Conservation (phyloP, 2,888 invertebrate genomes). For the Protophormia terraenovae region DNA sequence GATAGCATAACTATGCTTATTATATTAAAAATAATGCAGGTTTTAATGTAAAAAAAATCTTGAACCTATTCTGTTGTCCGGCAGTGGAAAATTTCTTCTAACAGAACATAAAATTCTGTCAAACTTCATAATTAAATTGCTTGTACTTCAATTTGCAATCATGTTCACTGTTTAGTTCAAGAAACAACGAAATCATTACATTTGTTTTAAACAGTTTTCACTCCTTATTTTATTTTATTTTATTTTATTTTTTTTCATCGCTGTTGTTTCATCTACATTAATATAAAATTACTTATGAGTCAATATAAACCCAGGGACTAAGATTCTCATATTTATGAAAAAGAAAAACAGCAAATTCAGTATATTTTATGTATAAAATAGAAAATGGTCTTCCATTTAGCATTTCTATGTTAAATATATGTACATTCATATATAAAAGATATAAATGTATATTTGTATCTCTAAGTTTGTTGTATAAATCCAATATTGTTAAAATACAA, state of each 20-base stretch:
- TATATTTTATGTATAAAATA: conserved; percentile 11
- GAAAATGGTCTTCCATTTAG: conserved; percentile 44
- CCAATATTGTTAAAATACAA: conserved; percentile 70
- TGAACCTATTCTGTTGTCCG: too few relatives aligned
- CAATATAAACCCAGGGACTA: conserved; percentile 56
- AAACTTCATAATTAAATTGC: too few relatives aligned
- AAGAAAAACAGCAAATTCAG: conserved; percentile 33
- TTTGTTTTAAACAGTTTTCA: conserved; percentile 60
- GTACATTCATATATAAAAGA: background rate
- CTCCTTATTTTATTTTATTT: background rate
- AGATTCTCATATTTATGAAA: background rate
- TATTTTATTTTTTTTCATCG: conserved; percentile 19
- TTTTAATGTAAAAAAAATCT: too few relatives aligned
- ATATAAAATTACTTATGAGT: conserved; percentile 66
- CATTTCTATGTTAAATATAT: background rate
- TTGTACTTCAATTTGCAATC: too few relatives aligned
- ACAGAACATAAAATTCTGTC: too few relatives aligned
- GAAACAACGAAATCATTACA: conserved; percentile 40
- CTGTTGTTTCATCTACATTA: conserved; percentile 56
- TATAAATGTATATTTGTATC: background rate
- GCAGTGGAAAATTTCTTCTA: too few relatives aligned
- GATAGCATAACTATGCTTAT: too few relatives aligned
- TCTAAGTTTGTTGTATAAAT: conserved; percentile 57
- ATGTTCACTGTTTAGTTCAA: background rate
- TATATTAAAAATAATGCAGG: too few relatives aligned